Conservation (phyloP, 1,140 invertebrate species). For the Camponotus pennsylvanicus region DNA sequence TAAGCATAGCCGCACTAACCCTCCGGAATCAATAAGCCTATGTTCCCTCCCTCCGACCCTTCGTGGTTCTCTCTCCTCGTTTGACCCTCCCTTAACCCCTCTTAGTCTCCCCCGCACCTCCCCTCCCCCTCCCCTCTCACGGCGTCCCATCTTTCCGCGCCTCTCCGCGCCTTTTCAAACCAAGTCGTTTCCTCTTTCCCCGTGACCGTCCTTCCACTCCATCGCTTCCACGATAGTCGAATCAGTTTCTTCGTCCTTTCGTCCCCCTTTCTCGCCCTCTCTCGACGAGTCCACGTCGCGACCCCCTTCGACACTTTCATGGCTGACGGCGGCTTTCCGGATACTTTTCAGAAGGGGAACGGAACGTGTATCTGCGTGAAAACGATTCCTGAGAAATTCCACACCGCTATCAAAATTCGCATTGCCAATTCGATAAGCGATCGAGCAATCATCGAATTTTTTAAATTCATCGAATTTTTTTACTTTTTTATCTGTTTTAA, state of each 20-base stretch:
- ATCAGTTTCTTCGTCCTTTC: conserved; percentile 49
- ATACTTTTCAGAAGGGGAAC: conserved; percentile 42
- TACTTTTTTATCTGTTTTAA: background rate
- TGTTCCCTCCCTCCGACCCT: conserved; percentile 46
- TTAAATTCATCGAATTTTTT: conserved; percentile 15
- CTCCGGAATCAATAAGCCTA: conserved; percentile 74
- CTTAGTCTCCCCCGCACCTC: conserved; percentile 14
- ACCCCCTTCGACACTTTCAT: conserved; percentile 69
- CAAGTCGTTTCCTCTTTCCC: conserved; percentile 29
- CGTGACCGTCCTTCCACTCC: conserved; percentile 27
- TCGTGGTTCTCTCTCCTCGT: conserved; percentile 24
- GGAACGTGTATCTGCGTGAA: conserved; percentile 11
- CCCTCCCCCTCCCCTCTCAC: too few species aligned
- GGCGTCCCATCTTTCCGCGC: conserved; percentile 35
- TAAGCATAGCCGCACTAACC: conserved; percentile 52
- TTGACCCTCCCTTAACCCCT: conserved; percentile 64
- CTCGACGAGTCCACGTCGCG: conserved; percentile 45
- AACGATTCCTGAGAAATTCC: conserved; percentile 38
- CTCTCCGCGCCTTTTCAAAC: conserved; percentile 63
- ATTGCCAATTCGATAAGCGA: background rate
- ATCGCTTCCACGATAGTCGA: conserved; percentile 57
- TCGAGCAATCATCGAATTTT: background rate
- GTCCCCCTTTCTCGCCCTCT: background rate
- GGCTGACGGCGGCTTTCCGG: conserved; percentile 56
- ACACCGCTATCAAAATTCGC: conserved; percentile 1